phyloP scores from a whole-genome alignment of 2,888 invertebrate species.

The Anaspis maculata region DNA sequence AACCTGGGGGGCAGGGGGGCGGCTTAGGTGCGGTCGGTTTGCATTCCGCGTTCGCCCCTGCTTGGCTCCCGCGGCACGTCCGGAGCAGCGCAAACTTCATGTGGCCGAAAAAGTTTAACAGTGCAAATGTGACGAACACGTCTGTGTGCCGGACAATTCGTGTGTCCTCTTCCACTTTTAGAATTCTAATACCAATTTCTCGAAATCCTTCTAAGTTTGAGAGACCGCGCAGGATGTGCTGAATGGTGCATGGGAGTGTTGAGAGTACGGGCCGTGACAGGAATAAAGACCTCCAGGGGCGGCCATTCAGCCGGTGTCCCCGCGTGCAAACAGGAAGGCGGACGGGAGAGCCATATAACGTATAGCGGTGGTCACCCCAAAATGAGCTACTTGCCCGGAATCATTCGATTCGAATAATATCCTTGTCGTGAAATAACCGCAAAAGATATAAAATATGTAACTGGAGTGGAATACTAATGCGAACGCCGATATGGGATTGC shows the following conservation, averaged over 20 bases:
- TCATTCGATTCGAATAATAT: constrained; percentile 37
- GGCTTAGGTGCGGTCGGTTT: neutral
- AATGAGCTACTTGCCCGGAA: constrained; percentile 36
- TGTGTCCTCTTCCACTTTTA: constrained; percentile 23
- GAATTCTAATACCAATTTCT: constrained; percentile 29
- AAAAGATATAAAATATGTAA: constrained; percentile 41
- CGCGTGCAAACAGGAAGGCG: constrained; percentile 34
- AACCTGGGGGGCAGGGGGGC: too few relatives aligned
- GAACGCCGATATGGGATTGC: constrained; percentile 10
- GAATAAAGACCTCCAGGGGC: constrained; percentile 25
- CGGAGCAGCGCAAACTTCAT: constrained; percentile 24
- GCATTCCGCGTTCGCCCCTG: constrained; percentile 18
- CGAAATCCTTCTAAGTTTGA: constrained; percentile 24
- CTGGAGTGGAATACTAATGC: constrained; percentile 36
- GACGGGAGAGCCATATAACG: too few relatives aligned
- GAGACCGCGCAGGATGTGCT: constrained; percentile 30
- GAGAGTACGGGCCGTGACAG: constrained; percentile 30
- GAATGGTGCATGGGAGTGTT: constrained; percentile 30
- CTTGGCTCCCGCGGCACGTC: too few relatives aligned
- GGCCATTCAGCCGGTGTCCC: constrained; percentile 20
- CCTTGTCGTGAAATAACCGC: constrained; percentile 36
- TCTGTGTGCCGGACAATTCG: constrained; percentile 27
- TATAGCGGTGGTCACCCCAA: constrained; percentile 39
- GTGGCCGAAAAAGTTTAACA: constrained; percentile 30
- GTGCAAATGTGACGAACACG: constrained; percentile 29